These are phyloP conservation scores for Syrmaticus mikado DNA, from an alignment of 2,113 vertebrate genomes.

Conservation along the genomic window DNA sequence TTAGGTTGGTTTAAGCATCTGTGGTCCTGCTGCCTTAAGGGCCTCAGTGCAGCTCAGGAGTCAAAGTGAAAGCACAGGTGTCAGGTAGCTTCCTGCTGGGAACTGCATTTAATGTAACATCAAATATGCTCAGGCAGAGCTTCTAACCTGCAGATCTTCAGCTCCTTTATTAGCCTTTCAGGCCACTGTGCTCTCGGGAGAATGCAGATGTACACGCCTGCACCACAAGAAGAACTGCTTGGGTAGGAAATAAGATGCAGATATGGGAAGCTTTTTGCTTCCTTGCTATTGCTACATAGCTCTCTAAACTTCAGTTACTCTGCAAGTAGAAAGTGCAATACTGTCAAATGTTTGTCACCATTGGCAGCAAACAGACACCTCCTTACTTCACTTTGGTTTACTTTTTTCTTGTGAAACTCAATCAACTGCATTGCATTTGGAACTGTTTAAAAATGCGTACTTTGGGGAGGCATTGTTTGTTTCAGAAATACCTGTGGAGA, in stretches of 20 bases:
- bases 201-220: neutral
- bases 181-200: neutral
- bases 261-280: neutral
- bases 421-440: neutral
- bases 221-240: neutral
- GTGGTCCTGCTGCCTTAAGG: neutral
- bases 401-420: neutral
- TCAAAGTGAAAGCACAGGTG: neutral
- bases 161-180: neutral
- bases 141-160: neutral
- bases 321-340: neutral
- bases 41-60: neutral
- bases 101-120: neutral
- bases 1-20: neutral
- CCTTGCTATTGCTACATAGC: neutral
- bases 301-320: neutral
- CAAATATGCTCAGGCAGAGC: neutral
- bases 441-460: neutral
- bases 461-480: neutral
- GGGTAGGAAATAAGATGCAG: neutral
- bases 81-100: neutral
- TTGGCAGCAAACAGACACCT: neutral
- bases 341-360: neutral
- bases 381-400: neutral
- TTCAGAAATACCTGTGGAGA: slow-evolving; percentile 3